Evolutionary conservation across 2,113 vertebrate genomes (phyloP).

Genomic region (Corythornis madagascariensis): DNA sequence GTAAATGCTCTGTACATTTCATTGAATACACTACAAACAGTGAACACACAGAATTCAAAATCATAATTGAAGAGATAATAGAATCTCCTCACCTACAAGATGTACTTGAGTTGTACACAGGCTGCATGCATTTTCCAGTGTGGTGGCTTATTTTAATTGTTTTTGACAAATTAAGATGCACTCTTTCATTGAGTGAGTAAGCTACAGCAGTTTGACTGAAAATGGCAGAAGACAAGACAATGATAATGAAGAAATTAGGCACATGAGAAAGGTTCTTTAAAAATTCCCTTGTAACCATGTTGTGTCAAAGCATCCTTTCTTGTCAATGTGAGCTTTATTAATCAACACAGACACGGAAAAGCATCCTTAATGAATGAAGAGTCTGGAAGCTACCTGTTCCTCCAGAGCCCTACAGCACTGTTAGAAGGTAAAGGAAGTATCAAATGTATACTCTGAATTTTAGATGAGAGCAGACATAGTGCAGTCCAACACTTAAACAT

Average conservation of each 20-base stretch:
- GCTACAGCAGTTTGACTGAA: conserved; percentile 11
- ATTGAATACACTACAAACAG: not conserved
- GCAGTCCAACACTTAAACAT: not conserved
- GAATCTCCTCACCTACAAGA: not conserved
- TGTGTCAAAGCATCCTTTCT: not conserved
- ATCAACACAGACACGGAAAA: not conserved
- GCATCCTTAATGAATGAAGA: conserved; percentile 7
- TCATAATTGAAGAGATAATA: not conserved
- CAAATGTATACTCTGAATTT: not conserved
- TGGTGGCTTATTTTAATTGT: conserved; percentile 38
- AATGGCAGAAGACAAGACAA: conserved; percentile 6
- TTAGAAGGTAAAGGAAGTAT: not conserved
- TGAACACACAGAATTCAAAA: not conserved
- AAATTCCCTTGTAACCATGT: not conserved
- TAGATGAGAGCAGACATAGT: not conserved
- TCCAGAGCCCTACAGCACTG: not conserved
- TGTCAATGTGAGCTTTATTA: conserved; percentile 25
- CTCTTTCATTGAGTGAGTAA: conserved; percentile 3
- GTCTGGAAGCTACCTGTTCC: not conserved
- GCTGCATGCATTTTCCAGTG: not conserved
- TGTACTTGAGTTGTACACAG: not conserved
- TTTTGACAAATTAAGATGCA: conserved; percentile 39
- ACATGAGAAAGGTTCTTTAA: not conserved
- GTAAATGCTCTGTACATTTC: not conserved
- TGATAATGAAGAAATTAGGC: conserved; percentile 16